A percentile compares a stretch with the other conserved stretches of the same genome.
Conservation (phyloP, 2,888 invertebrate genomes). For the Gastrophysa polygoni region DNA sequence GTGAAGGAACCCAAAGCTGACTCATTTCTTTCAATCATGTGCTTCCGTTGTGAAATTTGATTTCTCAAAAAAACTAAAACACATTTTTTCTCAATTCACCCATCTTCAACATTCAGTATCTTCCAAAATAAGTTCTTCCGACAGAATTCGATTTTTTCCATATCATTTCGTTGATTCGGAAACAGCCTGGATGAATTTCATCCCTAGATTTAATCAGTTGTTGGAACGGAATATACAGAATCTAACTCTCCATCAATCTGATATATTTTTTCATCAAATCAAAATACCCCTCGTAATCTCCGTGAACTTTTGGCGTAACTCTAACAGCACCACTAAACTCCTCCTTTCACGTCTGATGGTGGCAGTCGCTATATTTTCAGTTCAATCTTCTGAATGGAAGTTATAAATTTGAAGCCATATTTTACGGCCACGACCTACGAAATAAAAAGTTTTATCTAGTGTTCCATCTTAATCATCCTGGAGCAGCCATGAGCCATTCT, state of each 20-base stretch:
- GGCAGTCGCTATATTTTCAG: conserved; percentile 4
- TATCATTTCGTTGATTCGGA: no score
- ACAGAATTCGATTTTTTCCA: no score
- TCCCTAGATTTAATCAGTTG: no score
- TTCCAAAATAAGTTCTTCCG: no score
- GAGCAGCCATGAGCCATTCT: neutral
- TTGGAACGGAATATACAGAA: no score
- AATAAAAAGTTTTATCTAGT: conserved; percentile 10
- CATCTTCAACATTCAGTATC: no score
- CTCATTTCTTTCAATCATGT: no score
- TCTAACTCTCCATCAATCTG: neutral
- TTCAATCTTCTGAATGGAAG: conserved; percentile 15
- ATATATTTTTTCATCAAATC: neutral
- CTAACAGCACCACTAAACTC: conserved; percentile 1
- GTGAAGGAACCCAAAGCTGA: no score
- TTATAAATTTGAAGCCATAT: conserved; percentile 13
- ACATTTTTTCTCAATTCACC: no score
- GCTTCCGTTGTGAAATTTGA: no score
- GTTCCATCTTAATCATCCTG: conserved; percentile 5
- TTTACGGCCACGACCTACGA: neutral
- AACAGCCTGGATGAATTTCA: no score
- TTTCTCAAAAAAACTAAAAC: no score
- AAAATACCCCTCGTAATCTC: neutral
- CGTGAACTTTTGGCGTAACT: neutral
- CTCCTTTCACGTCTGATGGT: neutral